Evolutionary conservation across 2,113 vertebrate species (phyloP), one percentile per base, ranked within the genome.

Genomic region (Osmerus eperlanus): DNA sequence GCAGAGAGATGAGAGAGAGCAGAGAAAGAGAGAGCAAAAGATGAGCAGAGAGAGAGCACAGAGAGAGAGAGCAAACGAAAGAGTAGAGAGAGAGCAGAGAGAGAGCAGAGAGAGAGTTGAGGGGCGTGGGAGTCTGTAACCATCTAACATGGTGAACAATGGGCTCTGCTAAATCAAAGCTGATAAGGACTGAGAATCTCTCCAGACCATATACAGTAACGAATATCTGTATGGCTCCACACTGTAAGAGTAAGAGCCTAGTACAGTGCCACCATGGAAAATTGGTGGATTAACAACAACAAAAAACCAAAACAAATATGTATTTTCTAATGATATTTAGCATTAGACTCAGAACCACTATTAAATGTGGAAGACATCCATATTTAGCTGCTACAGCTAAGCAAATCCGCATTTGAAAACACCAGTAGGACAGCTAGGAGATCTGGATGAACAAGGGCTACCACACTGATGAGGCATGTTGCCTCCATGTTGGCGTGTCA

Each of bases 71-170:
- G 32, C 14, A n/a, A 13, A 9, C n/a, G 13, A 13, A 9, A n/a
- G 19, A 32, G 0, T 8, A 12, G 68, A 70, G n/a, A 21, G 12
- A n/a, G 36, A 7, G 32, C 28, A 54, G 51, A 7, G 51, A 65
- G 29, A n/a, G 8, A 41, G 12, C 1, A 65, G 29, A 47, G 18
- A 65, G 6, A 52, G 67, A 14, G 15, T 13, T 13, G 69, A 56
- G 3, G n/a, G 54, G 69, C 79, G 83, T 81, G 72, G 83, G 74
- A 84, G 83, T 80, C 73, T 75, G 80, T 78, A 73, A 72, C 85
- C 85, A 81, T 70, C 60, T 25, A 15, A 23, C 5, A 32, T 23
- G 19, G 68, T 32, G 61, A 64, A 29, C 64, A 79, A 82, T 81
- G 67, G 82, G 73, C 41, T 47, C 9, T 47, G 68, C 71, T 76